These are phyloP conservation scores for Albula glossodonta DNA, from an alignment of 2,113 vertebrate genomes.

Conservation along the genomic window DNA sequence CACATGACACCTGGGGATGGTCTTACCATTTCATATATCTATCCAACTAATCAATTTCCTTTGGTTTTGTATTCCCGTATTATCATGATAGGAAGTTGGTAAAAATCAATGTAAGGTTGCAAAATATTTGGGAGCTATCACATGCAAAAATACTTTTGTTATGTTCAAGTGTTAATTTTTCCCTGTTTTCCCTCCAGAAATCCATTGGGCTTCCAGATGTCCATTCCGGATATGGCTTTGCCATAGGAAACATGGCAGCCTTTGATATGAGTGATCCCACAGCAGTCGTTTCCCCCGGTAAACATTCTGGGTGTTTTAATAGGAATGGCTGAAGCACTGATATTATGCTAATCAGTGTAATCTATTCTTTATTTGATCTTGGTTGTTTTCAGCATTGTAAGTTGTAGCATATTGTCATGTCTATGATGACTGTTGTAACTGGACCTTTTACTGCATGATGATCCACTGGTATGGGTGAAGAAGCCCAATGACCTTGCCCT, in stretches of 20 bases:
- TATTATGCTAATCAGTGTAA: too few relatives aligned
- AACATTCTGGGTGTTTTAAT: not conserved
- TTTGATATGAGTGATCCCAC: conserved; percentile 90
- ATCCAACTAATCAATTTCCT: not conserved
- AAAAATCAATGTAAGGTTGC: not conserved
- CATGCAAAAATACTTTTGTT: not conserved
- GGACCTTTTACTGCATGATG: not conserved
- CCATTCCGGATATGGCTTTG: conserved; percentile 96
- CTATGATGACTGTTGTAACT: not conserved
- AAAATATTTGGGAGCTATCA: not conserved
- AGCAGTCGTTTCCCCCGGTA: conserved; percentile 94
- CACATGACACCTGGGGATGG: not conserved
- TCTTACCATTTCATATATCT: not conserved
- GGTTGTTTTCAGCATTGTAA: not conserved
- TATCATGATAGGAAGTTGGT: too few relatives aligned
- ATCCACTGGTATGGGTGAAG: not conserved
- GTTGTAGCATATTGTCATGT: not conserved
- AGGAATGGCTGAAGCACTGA: not conserved
- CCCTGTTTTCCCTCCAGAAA: conserved; percentile 64
- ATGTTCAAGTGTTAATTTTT: not conserved
- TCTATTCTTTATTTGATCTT: not conserved
- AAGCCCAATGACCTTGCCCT: too few relatives aligned
- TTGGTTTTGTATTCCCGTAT: too few relatives aligned
- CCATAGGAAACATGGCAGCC: conserved; percentile 98
- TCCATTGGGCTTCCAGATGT: conserved; percentile 96